Conservation (phyloP, 1,140 invertebrate species). For the Proales similis region DNA sequence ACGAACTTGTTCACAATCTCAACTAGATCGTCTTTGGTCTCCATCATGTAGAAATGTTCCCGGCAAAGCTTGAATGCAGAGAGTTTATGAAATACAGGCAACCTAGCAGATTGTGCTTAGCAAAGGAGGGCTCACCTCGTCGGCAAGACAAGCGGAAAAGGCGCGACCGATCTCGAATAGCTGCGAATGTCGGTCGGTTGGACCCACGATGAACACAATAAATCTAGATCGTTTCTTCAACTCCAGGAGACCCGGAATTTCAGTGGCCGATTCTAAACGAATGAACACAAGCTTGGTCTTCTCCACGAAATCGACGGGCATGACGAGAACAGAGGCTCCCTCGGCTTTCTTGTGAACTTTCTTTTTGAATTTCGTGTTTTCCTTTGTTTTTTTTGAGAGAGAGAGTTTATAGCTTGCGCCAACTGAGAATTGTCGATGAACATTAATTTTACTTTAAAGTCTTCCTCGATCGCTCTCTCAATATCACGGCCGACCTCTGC, state of each 20-base stretch:
- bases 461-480: too few species aligned
- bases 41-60: background rate
- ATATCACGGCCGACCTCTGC: too few species aligned
- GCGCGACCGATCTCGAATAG: slow-evolving; percentile 47
- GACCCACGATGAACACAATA: slow-evolving; percentile 47
- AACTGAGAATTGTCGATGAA: too few species aligned
- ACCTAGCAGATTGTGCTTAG: too few species aligned
- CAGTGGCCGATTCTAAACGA: slow-evolving; percentile 42
- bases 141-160: slow-evolving; percentile 47
- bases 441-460: too few species aligned
- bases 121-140: too few species aligned
- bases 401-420: too few species aligned
- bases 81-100: too few species aligned
- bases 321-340: slow-evolving; percentile 49
- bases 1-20: slow-evolving; percentile 52
- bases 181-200: slow-evolving; percentile 24
- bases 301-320: slow-evolving; percentile 44
- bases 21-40: slow-evolving; percentile 43
- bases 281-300: slow-evolving; percentile 45
- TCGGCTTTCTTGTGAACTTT: slow-evolving; percentile 50
- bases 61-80: too few species aligned
- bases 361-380: slow-evolving; percentile 33
- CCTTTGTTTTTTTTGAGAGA: too few species aligned
- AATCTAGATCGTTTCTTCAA: slow-evolving; percentile 47
- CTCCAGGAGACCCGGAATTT: slow-evolving; percentile 48